Conservation (phyloP, 2,888 invertebrate genomes). For the Lochmaea crataegi region DNA sequence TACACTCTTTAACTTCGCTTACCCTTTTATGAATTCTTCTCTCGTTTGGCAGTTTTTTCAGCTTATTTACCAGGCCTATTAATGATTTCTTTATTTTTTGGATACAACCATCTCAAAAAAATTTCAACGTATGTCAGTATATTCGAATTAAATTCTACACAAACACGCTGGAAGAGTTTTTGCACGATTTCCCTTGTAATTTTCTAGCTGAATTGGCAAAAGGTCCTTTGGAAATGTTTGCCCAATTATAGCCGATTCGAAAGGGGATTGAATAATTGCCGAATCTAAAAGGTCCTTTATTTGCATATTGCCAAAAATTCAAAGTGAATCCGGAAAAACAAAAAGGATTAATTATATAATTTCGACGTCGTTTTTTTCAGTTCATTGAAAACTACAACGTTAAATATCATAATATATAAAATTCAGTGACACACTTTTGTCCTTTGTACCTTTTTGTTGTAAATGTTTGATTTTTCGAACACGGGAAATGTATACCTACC, state of each 20-base stretch:
- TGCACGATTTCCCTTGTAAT: slow-evolving; percentile 2
- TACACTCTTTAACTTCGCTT: no score
- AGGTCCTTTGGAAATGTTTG: slow-evolving; percentile 23
- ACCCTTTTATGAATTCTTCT: no score
- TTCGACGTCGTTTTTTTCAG: no score
- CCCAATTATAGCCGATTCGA: slow-evolving; percentile 26
- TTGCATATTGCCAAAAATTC: slow-evolving; percentile 33
- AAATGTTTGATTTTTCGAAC: no score
- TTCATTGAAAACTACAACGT: no score
- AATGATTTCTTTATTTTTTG: no score
- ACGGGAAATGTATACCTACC: no score
- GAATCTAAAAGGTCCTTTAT: slow-evolving; percentile 35
- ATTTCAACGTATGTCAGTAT: background rate
- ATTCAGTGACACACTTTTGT: no score
- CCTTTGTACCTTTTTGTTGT: background rate
- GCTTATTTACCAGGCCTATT: no score
- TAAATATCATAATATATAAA: no score
- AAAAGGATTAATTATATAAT: background rate
- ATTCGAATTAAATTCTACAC: background rate
- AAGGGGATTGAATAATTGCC: slow-evolving; percentile 26
- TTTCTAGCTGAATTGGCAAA: slow-evolving; percentile 21
- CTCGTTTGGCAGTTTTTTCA: no score
- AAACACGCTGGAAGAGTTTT: background rate
- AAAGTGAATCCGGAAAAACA: slow-evolving; percentile 9
- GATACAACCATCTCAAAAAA: no score